A percentile compares a stretch with the other conserved stretches of the same genome.
Conservation (phyloP, 2,797 vertebrate species). For the Lacerta viridis region DNA sequence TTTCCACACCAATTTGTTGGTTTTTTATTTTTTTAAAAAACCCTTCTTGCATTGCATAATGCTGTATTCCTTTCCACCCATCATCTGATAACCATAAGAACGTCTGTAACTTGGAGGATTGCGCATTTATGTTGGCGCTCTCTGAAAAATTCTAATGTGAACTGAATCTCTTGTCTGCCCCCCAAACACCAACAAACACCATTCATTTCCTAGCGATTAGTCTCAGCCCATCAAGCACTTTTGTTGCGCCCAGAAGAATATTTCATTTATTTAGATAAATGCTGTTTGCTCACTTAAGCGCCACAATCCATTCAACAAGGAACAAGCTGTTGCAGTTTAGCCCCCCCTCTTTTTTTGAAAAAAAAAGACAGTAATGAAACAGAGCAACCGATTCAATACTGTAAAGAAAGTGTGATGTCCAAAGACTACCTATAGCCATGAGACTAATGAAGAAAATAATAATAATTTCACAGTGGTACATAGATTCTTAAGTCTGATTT, state of each 20-base stretch:
- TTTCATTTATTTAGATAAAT: constrained; percentile 82
- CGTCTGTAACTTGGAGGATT: constrained; percentile 73
- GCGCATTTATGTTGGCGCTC: constrained; percentile 78
- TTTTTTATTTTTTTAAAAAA: background rate
- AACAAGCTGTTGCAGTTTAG: constrained; percentile 69
- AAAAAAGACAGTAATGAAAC: constrained; percentile 41
- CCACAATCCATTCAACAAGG: constrained; percentile 70
- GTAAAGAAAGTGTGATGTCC: constrained; percentile 57
- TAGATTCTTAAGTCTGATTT: constrained; percentile 67
- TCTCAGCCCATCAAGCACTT: constrained; percentile 78
- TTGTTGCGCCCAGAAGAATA: constrained; percentile 81
- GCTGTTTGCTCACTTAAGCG: constrained; percentile 77
- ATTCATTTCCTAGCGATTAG: constrained; percentile 81
- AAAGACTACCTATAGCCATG: constrained; percentile 39
- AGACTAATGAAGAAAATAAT: constrained; percentile 55
- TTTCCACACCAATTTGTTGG: constrained; percentile 48
- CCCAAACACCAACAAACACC: constrained; percentile 81
- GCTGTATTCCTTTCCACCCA: constrained; percentile 58
- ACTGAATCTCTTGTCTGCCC: constrained; percentile 77
- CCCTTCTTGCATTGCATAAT: constrained; percentile 64
- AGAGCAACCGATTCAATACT: constrained; percentile 60
- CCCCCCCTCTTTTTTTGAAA: constrained; percentile 19
- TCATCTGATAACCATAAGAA: constrained; percentile 80
- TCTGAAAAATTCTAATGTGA: constrained; percentile 71
- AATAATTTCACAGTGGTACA: constrained; percentile 62